These are phyloP conservation scores for Gobiocypris rarus DNA, from an alignment of 2,113 vertebrate species.

Conservation along the genomic window DNA sequence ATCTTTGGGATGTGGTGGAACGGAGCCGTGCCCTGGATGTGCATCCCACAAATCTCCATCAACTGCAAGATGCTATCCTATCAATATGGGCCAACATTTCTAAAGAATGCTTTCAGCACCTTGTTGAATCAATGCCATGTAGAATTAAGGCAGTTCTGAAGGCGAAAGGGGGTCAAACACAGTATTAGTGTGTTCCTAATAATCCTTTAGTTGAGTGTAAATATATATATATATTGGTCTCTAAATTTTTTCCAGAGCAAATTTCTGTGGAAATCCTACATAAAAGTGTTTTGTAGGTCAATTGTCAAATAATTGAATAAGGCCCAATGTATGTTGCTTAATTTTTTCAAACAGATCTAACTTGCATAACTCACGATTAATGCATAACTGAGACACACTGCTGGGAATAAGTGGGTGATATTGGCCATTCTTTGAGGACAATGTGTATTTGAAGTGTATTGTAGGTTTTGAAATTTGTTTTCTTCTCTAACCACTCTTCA, in stretches of 20 bases:
- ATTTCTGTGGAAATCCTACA: background rate
- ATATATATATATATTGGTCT: no score
- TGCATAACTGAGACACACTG: background rate
- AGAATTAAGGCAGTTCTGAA: no score
- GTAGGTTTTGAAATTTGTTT: conserved; percentile 19
- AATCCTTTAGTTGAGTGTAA: no score
- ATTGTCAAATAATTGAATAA: background rate
- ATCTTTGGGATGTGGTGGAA: no score
- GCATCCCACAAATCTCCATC: no score
- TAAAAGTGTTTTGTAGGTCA: background rate
- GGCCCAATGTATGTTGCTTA: background rate
- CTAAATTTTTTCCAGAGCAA: background rate
- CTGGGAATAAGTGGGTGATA: conserved; percentile 38
- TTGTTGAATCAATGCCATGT: no score
- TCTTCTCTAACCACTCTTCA: conserved; percentile 33
- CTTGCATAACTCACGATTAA: background rate
- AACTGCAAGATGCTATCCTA: no score
- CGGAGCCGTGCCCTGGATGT: no score
- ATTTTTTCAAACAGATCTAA: background rate
- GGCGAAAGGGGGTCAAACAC: no score
- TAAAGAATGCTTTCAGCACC: no score
- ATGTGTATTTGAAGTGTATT: conserved; percentile 19
- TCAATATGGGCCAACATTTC: no score
- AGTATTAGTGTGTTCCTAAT: no score
- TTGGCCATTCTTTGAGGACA: conserved; percentile 12